Evolutionary conservation across 2,888 invertebrate species (phyloP).

Genomic region (Sminthurinus aureus): DNA sequence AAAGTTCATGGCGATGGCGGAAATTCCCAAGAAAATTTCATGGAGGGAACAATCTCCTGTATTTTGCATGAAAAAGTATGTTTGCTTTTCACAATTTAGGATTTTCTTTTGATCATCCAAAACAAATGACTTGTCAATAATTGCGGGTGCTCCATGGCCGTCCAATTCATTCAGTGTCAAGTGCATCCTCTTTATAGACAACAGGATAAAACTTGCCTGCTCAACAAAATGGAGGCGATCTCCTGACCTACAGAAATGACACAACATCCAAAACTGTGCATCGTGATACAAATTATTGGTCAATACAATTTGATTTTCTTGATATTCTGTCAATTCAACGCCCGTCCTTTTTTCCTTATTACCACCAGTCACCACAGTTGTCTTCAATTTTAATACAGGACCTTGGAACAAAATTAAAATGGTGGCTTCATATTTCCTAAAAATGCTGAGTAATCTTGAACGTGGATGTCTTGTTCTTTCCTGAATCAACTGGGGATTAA

Average conservation of each 20-base stretch:
- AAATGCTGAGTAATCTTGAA: not conserved
- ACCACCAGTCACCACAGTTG: not conserved
- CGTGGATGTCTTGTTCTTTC: not conserved
- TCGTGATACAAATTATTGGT: too few species aligned
- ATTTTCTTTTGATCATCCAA: not conserved
- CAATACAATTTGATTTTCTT: not conserved
- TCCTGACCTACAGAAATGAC: slow-evolving; percentile 4
- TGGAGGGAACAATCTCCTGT: slow-evolving; percentile 2
- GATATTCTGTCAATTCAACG: not conserved
- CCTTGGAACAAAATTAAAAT: not conserved
- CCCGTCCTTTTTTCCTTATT: not conserved
- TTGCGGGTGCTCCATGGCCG: slow-evolving; percentile 18
- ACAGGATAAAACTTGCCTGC: not conserved
- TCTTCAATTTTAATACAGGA: not conserved
- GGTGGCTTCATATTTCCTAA: not conserved
- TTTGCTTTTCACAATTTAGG: not conserved
- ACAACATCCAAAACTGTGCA: slow-evolving; percentile 18
- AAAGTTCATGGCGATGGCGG: not conserved
- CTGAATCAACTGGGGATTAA: too few species aligned
- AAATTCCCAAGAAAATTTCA: slow-evolving; percentile 14
- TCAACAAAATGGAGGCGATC: not conserved
- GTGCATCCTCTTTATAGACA: not conserved
- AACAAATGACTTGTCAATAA: not conserved
- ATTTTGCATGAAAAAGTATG: slow-evolving; percentile 10
- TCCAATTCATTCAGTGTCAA: not conserved